phyloP scores from a whole-genome alignment of 2,888 invertebrate species.

The Phengaris arion region DNA sequence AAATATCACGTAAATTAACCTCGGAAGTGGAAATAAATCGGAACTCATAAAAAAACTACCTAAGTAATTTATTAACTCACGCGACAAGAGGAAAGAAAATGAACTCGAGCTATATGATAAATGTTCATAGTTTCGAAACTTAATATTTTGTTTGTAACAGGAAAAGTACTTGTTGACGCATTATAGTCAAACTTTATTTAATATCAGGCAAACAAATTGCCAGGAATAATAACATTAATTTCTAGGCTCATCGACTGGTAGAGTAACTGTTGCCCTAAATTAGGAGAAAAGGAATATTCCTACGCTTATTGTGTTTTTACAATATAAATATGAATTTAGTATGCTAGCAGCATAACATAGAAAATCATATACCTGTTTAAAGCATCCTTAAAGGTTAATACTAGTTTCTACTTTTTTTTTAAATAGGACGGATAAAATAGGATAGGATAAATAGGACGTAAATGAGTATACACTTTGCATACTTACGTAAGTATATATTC shows the following conservation, averaged over 20 bases:
- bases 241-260: not conserved
- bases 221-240: conserved; percentile 14
- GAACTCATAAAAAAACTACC: conserved; percentile 23
- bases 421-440: too few species aligned
- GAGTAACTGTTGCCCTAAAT: not conserved
- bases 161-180: conserved; percentile 40
- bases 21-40: conserved; percentile 8
- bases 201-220: conserved; percentile 33
- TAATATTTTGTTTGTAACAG: conserved; percentile 35
- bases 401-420: too few species aligned
- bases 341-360: not conserved
- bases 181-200: conserved; percentile 38
- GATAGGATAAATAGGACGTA: too few species aligned
- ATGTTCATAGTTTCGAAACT: conserved; percentile 33
- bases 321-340: not conserved
- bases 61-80: conserved; percentile 33
- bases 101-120: conserved; percentile 35
- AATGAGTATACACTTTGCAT: too few species aligned
- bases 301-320: not conserved
- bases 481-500: not conserved
- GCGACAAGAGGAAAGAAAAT: conserved; percentile 31
- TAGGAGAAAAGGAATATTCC: not conserved
- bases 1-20: not conserved
- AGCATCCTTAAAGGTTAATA: too few species aligned
- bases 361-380: too few species aligned